These are phyloP conservation scores for Romanogobio albipinnatus DNA, from an alignment of 2,113 vertebrate genomes.

Conservation along the genomic window DNA sequence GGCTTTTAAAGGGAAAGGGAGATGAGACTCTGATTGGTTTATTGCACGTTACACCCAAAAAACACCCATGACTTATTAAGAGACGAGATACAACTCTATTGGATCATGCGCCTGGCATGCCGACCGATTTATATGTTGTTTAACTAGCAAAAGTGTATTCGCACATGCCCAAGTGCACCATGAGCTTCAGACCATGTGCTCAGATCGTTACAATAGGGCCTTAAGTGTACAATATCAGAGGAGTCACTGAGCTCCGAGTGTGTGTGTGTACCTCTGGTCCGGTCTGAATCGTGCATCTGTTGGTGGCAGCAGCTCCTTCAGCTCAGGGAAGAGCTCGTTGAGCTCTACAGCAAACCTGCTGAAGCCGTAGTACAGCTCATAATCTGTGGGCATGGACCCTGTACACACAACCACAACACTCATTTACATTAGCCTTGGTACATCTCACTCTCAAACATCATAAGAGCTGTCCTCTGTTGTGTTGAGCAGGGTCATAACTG, in stretches of 20 bases:
- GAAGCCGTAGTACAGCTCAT: slow-evolving; percentile 97
- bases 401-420: slow-evolving; percentile 34
- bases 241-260: no score
- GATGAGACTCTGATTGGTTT: no score
- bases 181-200: no score
- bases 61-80: no score
- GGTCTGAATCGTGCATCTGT: slow-evolving; percentile 96
- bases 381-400: slow-evolving; percentile 98
- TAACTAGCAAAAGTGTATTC: background rate
- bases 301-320: slow-evolving; percentile 90
- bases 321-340: slow-evolving; percentile 93
- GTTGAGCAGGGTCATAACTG: slow-evolving; percentile 1
- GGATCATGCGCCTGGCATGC: no score
- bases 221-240: slow-evolving; percentile 47
- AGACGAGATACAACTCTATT: no score
- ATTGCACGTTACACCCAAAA: no score
- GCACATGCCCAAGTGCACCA: no score
- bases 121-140: no score
- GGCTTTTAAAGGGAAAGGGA: no score
- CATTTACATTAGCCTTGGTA: background rate
- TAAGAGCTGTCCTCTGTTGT: background rate
- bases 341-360: slow-evolving; percentile 97
- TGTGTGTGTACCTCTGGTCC: slow-evolving; percentile 89
- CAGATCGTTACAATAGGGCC: no score
- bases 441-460: background rate